Percentiles rank a stretch among this genome's conserved stretches.
Conservation (phyloP, 2,797 vertebrate species). For the Chiloscyllium punctatum region DNA sequence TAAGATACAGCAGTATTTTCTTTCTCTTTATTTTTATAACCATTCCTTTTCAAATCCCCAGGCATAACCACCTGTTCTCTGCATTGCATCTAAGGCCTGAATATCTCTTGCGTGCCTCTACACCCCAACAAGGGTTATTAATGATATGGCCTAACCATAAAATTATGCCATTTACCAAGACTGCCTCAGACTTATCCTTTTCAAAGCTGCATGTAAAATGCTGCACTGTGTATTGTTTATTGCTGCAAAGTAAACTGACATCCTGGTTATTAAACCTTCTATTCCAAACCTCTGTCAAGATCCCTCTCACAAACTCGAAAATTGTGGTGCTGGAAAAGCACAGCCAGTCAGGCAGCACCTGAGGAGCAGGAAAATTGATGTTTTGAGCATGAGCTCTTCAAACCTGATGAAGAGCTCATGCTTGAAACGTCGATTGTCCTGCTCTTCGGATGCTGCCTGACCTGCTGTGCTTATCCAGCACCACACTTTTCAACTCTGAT, state of each 20-base stretch:
- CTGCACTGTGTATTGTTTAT: not conserved
- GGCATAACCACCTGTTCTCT: not conserved
- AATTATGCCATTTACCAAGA: not conserved
- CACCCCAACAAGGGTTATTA: not conserved
- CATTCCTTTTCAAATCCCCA: not conserved
- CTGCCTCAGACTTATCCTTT: not conserved
- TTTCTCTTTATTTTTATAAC: not conserved
- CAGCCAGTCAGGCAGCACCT: too few relatives aligned
- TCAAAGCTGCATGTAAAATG: not conserved
- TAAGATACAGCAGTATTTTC: not conserved
- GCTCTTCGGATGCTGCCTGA: too few relatives aligned
- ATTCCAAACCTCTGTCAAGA: not conserved
- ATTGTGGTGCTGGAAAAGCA: too few relatives aligned
- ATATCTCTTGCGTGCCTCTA: not conserved
- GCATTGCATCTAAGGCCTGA: not conserved
- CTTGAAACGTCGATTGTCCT: too few relatives aligned
- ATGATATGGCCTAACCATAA: not conserved
- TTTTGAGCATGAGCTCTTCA: too few relatives aligned
- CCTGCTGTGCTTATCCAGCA: too few relatives aligned
- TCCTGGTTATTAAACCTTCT: not conserved
- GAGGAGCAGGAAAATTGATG: too few relatives aligned
- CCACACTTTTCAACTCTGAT: too few relatives aligned
- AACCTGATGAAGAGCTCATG: too few relatives aligned
- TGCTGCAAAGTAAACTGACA: not conserved
- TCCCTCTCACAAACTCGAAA: not conserved